Conservation (phyloP, 2,797 vertebrate genomes). For the Balearica regulorum region DNA sequence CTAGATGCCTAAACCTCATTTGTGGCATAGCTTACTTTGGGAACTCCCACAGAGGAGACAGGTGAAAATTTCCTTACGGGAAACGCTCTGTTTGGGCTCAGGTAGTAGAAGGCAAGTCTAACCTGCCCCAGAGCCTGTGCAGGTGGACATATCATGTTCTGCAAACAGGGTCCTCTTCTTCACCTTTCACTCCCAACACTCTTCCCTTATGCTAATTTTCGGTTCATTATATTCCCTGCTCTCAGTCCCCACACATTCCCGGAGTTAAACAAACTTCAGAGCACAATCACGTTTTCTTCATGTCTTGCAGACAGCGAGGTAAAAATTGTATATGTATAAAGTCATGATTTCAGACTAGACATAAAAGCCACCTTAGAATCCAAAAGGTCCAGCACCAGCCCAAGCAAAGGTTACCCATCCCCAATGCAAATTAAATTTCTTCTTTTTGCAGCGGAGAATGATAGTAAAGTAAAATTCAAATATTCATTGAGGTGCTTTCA, state of each 20-base stretch:
- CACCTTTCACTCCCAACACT: neutral
- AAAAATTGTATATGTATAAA: neutral
- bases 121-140: neutral
- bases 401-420: neutral
- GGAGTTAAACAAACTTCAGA: neutral
- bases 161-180: neutral
- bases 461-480: neutral
- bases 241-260: neutral
- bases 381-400: neutral
- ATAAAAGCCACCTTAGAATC: neutral
- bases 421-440: neutral
- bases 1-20: neutral
- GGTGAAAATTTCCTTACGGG: neutral
- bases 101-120: neutral
- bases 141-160: fast-evolving
- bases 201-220: neutral
- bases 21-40: neutral
- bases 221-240: neutral
- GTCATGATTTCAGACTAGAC: neutral
- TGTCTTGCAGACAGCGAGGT: neutral
- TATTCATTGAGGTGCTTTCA: neutral
- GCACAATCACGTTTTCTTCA: fast-evolving
- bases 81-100: neutral
- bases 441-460: neutral
- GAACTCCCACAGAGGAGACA: neutral